Conservation (phyloP, 2,888 invertebrate genomes). For the Ischnus inquisitorius region DNA sequence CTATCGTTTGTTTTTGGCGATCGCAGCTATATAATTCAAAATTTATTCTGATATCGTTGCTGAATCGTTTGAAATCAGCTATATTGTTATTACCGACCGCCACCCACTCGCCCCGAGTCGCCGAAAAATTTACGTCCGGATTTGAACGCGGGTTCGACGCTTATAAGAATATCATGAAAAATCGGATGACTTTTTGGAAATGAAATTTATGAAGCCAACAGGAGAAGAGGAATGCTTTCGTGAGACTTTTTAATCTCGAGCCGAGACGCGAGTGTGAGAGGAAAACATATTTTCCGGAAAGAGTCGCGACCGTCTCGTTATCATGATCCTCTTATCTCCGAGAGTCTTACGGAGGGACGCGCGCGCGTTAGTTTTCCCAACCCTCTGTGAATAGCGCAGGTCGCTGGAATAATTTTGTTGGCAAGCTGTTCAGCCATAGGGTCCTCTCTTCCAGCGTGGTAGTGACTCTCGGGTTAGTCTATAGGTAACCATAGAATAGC, state of each 20-base stretch:
- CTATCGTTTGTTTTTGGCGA: too few relatives aligned
- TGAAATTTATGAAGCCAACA: neutral
- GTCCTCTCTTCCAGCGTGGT: conserved; percentile 56
- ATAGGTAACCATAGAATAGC: conserved; percentile 55
- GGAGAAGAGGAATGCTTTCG: neutral
- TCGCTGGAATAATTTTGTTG: conserved; percentile 66
- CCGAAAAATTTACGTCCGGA: too few relatives aligned
- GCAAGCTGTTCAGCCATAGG: conserved; percentile 67
- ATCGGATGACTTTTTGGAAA: neutral
- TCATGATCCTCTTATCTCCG: conserved; percentile 68
- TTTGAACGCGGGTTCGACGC: too few relatives aligned
- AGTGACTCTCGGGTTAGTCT: conserved; percentile 29
- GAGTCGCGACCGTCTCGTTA: conserved; percentile 60
- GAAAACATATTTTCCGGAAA: conserved; percentile 62
- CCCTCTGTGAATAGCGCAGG: conserved; percentile 40
- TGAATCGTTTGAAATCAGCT: too few relatives aligned
- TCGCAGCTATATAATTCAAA: too few relatives aligned
- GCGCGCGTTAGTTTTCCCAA: conserved; percentile 27
- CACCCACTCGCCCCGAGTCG: too few relatives aligned
- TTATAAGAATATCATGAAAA: neutral
- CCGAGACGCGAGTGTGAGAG: conserved; percentile 47
- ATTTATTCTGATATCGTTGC: too few relatives aligned
- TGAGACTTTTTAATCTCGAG: conserved; percentile 1
- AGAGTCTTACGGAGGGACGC: conserved; percentile 50
- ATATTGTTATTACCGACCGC: too few relatives aligned